Percentiles rank a stretch among this genome's conserved stretches.
phyloP scores from a whole-genome alignment of 2,888 invertebrate genomes.

The Platycheirus rosarum region DNA sequence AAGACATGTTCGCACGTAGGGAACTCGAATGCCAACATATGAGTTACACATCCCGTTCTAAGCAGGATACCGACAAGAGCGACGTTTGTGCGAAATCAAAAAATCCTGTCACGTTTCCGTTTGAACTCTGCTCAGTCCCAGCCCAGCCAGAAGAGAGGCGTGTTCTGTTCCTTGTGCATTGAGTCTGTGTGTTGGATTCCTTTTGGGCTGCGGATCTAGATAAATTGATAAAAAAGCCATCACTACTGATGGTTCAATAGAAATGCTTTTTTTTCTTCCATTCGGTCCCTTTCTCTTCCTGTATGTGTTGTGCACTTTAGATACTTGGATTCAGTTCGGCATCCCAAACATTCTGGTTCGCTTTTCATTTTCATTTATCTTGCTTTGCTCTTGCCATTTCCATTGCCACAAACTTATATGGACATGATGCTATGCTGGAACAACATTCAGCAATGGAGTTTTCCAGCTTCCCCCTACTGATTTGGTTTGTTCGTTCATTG shows the following conservation, averaged over 20 bases:
- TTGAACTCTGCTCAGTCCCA: slow-evolving; percentile 60
- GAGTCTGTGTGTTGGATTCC: slow-evolving; percentile 42
- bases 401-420: slow-evolving; percentile 47
- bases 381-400: slow-evolving; percentile 4
- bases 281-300: neutral
- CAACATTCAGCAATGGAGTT: slow-evolving; percentile 52
- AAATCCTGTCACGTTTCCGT: slow-evolving; percentile 70
- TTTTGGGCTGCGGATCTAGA: slow-evolving; percentile 60
- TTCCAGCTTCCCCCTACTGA: slow-evolving; percentile 29
- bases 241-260: slow-evolving; percentile 72
- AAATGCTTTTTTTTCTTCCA: slow-evolving; percentile 32
- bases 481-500: slow-evolving; percentile 11
- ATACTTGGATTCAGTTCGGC: slow-evolving; percentile 49
- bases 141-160: slow-evolving; percentile 17
- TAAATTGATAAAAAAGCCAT: slow-evolving; percentile 74
- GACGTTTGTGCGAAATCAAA: slow-evolving; percentile 51
- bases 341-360: slow-evolving; percentile 71
- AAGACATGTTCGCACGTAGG: slow-evolving; percentile 41
- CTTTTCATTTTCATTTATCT: slow-evolving; percentile 71
- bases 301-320: neutral
- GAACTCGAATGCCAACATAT: slow-evolving; percentile 59
- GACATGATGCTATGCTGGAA: slow-evolving; percentile 66
- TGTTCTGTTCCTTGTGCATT: slow-evolving; percentile 31
- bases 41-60: slow-evolving; percentile 43
- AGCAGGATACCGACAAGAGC: neutral